phyloP scores from a whole-genome alignment of 2,113 vertebrate species.

The Seriola quinqueradiata region DNA sequence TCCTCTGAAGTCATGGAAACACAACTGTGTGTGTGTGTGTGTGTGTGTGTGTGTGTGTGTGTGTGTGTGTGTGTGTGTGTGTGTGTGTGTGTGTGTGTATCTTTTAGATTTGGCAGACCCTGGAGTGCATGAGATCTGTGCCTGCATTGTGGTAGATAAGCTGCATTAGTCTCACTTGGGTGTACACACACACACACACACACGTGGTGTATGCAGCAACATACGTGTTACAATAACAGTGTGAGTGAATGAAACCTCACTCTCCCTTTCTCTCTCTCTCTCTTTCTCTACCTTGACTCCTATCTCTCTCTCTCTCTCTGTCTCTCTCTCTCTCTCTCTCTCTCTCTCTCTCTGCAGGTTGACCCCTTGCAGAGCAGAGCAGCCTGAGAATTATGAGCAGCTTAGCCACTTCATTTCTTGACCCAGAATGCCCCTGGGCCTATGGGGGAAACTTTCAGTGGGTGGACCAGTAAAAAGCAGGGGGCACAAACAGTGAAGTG shows the following conservation, averaged over 20 bases:
- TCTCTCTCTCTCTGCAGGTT: neutral
- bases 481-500: constrained; percentile 14
- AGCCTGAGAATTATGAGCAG: constrained; percentile 51
- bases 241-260: neutral
- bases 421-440: constrained; percentile 53
- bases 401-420: constrained; percentile 46
- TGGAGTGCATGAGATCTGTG: constrained; percentile 29
- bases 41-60: too few species aligned
- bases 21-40: too few species aligned
- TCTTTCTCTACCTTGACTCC: too few species aligned
- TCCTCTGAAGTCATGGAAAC: too few species aligned
- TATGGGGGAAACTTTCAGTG: constrained; percentile 19
- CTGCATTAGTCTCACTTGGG: constrained; percentile 8
- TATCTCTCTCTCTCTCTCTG: too few species aligned
- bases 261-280: neutral
- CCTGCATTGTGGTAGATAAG: constrained; percentile 59
- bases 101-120: constrained; percentile 5
- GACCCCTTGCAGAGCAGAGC: constrained; percentile 36
- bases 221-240: neutral
- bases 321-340: too few species aligned
- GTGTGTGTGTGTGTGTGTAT: too few species aligned
- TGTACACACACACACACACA: neutral
- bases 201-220: neutral
- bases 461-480: constrained; percentile 34
- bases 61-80: too few species aligned